phyloP scores from a whole-genome alignment of 2,797 vertebrate species.

The Enteromius anoplus region DNA sequence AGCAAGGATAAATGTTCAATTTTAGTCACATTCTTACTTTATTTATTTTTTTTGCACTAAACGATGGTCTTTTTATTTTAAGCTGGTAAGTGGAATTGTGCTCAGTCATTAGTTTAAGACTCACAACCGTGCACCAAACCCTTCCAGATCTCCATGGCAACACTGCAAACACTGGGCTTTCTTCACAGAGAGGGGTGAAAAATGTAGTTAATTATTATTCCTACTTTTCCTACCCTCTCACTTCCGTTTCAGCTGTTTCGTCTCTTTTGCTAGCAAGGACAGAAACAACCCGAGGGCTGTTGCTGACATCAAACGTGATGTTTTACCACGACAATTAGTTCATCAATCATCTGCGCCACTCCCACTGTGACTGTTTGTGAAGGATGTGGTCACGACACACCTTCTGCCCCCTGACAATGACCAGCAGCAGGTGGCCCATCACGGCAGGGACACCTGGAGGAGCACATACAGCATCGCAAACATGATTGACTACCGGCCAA shows the following conservation, averaged over 20 bases:
- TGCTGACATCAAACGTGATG: background rate
- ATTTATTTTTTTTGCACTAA: constrained; percentile 12
- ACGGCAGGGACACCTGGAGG: constrained; percentile 49
- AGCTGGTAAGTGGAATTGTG: constrained; percentile 70
- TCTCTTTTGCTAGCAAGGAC: constrained; percentile 14
- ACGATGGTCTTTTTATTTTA: background rate
- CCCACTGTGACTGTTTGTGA: constrained; percentile 18
- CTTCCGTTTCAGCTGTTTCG: constrained; percentile 33
- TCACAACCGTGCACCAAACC: constrained; percentile 57
- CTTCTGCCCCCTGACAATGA: constrained; percentile 30
- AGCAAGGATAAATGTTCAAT: background rate
- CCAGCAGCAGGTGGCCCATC: constrained; percentile 32
- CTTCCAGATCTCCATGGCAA: constrained; percentile 72
- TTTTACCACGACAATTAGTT: constrained; percentile 15
- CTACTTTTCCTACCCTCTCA: constrained; percentile 36
- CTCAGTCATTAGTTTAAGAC: constrained; percentile 73
- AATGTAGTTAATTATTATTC: constrained; percentile 63
- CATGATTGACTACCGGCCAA: constrained; percentile 64
- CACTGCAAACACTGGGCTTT: constrained; percentile 67
- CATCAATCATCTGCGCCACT: constrained; percentile 25
- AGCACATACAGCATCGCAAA: constrained; percentile 59
- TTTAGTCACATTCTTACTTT: background rate
- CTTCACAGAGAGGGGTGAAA: constrained; percentile 58
- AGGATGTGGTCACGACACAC: constrained; percentile 8
- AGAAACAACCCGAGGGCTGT: constrained; percentile 1